Conservation (phyloP, 2,888 invertebrate genomes). For the Rhopalosiphum nymphaeae region DNA sequence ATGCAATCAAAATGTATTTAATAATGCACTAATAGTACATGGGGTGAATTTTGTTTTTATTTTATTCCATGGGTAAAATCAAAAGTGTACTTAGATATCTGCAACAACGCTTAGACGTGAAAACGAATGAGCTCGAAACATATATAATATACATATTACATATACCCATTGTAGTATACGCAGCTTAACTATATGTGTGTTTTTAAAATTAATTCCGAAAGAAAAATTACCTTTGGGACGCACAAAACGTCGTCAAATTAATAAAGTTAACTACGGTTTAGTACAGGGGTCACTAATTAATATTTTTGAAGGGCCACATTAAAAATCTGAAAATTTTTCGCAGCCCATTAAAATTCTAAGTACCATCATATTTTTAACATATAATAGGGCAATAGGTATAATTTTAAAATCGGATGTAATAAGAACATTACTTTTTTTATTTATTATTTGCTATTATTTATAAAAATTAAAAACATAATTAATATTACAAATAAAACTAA, state of each 20-base stretch:
- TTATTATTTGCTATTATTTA: too few relatives aligned
- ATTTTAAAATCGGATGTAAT: too few relatives aligned
- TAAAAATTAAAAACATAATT: too few relatives aligned
- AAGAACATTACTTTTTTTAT: too few relatives aligned
- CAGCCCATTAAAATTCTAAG: too few relatives aligned
- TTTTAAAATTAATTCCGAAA: background rate
- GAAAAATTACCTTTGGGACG: background rate
- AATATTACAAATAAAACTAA: too few relatives aligned
- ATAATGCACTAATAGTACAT: background rate
- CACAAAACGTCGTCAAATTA: background rate
- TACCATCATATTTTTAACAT: too few relatives aligned
- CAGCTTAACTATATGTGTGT: background rate
- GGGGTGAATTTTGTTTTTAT: background rate
- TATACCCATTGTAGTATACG: background rate
- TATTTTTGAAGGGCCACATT: too few relatives aligned
- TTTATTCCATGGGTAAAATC: background rate
- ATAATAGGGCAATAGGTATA: too few relatives aligned
- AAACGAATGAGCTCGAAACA: background rate
- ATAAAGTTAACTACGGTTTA: background rate
- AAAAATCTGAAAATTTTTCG: too few relatives aligned
- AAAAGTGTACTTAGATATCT: background rate
- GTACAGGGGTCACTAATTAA: background rate
- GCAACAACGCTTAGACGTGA: background rate
- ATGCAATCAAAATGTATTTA: background rate
- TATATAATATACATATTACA: background rate